A percentile compares a stretch with the other conserved stretches of the same genome.
phyloP scores from a whole-genome alignment of 2,797 vertebrate genomes.

The Lutjanus campechanus region DNA sequence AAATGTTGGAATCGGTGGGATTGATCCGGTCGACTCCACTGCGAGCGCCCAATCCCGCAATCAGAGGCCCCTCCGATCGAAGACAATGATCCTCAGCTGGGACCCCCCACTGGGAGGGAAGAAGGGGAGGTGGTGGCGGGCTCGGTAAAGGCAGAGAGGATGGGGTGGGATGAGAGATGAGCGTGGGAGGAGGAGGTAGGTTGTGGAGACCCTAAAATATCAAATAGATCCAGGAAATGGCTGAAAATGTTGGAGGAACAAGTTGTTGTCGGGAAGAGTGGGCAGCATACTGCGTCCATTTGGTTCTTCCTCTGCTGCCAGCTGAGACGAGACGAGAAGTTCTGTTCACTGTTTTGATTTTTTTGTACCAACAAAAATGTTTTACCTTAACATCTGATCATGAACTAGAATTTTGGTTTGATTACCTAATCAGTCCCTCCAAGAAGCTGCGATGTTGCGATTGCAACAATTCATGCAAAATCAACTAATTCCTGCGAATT shows the following conservation, averaged over 20 bases:
- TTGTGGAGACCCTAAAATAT: constrained; percentile 75
- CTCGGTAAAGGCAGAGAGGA: constrained; percentile 43
- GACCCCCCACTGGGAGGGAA: constrained; percentile 74
- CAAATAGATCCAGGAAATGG: constrained; percentile 78
- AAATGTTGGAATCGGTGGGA: constrained; percentile 84
- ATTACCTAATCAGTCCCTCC: too few species aligned
- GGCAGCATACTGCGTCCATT: constrained; percentile 71
- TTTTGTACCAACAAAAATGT: constrained; percentile 14
- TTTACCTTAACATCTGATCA: constrained; percentile 2
- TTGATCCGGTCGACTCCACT: constrained; percentile 84
- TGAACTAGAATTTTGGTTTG: not conserved
- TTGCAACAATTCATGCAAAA: too few species aligned
- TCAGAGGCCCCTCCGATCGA: constrained; percentile 83
- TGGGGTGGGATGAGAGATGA: constrained; percentile 28
- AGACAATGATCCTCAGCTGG: constrained; percentile 85
- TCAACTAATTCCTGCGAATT: too few species aligned
- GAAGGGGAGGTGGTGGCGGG: constrained; percentile 40
- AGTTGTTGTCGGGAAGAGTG: constrained; percentile 55
- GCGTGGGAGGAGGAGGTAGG: constrained; percentile 22
- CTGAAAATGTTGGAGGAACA: constrained; percentile 67
- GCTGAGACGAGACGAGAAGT: constrained; percentile 40
- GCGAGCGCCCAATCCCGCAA: constrained; percentile 76
- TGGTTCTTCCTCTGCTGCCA: constrained; percentile 54
- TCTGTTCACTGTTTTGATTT: not conserved
- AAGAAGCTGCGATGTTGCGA: too few species aligned